Percentiles rank a stretch among this genome's conserved stretches.
Conservation (phyloP, 2,113 vertebrate genomes). For the Prionailurus bengalensis region DNA sequence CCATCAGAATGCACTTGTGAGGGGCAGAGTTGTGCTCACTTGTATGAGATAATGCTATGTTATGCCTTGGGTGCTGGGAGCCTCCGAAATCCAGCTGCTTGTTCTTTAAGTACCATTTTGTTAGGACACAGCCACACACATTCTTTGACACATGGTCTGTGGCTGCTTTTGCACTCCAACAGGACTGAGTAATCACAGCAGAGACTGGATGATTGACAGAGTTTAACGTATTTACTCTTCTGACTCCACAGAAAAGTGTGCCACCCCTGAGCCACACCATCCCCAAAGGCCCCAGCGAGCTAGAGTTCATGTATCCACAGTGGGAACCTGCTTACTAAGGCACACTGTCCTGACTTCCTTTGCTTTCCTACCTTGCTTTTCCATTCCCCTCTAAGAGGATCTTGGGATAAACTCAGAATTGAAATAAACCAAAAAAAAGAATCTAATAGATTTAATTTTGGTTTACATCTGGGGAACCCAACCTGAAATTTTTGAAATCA, state of each 20-base stretch:
- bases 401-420: background rate
- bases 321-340: background rate
- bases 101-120: background rate
- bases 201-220: background rate
- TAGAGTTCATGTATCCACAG: background rate
- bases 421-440: background rate
- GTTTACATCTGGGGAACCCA: background rate
- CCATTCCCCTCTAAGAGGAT: background rate
- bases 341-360: background rate
- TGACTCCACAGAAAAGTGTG: background rate
- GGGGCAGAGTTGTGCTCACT: background rate
- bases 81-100: background rate
- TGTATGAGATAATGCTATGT: background rate
- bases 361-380: background rate
- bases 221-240: background rate
- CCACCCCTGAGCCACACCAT: background rate
- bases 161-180: background rate
- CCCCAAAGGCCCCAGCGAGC: background rate
- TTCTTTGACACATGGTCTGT: background rate
- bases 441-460: background rate
- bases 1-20: background rate
- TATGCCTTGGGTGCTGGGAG: no score
- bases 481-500: background rate
- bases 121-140: background rate
- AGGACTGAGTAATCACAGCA: no score